Evolutionary conservation across 2,113 vertebrate species (phyloP).

Genomic region (Gracilinanus agilis): DNA sequence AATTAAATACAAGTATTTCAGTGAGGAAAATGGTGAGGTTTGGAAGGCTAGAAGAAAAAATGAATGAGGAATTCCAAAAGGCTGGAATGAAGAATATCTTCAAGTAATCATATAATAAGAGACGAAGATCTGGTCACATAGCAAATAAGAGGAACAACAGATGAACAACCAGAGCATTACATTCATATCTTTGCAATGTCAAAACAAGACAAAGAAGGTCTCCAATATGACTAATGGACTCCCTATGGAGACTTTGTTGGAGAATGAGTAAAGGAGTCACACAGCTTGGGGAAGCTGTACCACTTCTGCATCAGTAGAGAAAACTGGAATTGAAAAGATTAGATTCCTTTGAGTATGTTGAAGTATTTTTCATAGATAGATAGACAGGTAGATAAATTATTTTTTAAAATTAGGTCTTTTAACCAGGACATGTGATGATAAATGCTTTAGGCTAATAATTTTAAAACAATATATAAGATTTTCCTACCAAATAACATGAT

Average conservation of each 20-base stretch:
- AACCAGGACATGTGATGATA: too few relatives aligned
- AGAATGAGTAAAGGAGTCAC: too few relatives aligned
- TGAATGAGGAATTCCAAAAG: background rate
- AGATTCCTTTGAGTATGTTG: too few relatives aligned
- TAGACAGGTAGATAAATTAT: too few relatives aligned
- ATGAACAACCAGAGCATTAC: background rate
- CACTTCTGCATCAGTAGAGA: too few relatives aligned
- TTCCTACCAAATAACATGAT: too few relatives aligned
- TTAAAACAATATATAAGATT: too few relatives aligned
- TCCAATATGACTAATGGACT: background rate
- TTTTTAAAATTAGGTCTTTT: too few relatives aligned
- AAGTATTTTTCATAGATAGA: too few relatives aligned
- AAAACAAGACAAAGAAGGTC: background rate
- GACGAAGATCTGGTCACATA: background rate
- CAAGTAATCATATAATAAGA: background rate
- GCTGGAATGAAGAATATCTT: background rate
- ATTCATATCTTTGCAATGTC: background rate
- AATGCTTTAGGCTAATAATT: too few relatives aligned
- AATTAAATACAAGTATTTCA: background rate
- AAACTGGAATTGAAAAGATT: too few relatives aligned
- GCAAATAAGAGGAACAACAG: background rate
- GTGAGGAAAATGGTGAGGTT: background rate
- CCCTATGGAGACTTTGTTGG: background rate
- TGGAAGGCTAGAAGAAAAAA: background rate
- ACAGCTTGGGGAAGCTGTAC: too few relatives aligned